A percentile compares a stretch with the other conserved stretches of the same genome.
phyloP scores from a whole-genome alignment of 2,113 vertebrate genomes.

The Noturus placidus region DNA sequence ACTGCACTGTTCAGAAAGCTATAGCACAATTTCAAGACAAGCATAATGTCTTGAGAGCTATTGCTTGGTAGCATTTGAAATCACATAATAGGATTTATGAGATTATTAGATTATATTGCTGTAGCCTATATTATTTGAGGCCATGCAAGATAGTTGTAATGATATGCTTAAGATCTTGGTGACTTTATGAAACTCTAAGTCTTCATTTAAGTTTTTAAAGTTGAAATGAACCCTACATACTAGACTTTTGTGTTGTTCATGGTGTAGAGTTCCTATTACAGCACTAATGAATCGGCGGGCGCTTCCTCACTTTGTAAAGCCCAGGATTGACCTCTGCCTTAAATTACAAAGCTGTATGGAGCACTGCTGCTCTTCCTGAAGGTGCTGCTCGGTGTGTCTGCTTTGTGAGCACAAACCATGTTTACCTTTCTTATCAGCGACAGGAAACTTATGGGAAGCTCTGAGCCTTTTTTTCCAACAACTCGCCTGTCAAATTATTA shows the following conservation, averaged over 20 bases:
- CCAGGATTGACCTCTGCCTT: slow-evolving; percentile 55
- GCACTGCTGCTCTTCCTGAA: slow-evolving; percentile 51
- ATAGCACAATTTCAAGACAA: background rate
- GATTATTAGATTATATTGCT: background rate
- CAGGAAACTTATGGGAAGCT: slow-evolving; percentile 76
- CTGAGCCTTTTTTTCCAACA: slow-evolving; percentile 63
- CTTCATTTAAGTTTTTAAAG: background rate
- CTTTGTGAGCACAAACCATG: slow-evolving; percentile 49
- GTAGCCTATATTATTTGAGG: background rate
- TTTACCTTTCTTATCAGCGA: slow-evolving; percentile 73
- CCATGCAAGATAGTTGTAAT: background rate
- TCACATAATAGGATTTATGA: background rate
- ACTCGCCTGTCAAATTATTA: slow-evolving; percentile 72
- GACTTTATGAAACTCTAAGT: background rate
- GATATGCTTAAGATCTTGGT: background rate
- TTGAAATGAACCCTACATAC: background rate
- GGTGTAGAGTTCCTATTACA: slow-evolving; percentile 23
- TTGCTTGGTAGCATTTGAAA: background rate
- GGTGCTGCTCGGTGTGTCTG: slow-evolving; percentile 48
- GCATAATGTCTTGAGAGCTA: background rate
- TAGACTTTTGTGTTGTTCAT: slow-evolving; percentile 10
- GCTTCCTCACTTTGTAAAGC: slow-evolving; percentile 56
- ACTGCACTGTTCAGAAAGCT: background rate
- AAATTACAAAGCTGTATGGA: slow-evolving; percentile 51
- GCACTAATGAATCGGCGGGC: slow-evolving; percentile 40